phyloP scores from a whole-genome alignment of 1,140 invertebrate genomes.

The Mya arenaria region DNA sequence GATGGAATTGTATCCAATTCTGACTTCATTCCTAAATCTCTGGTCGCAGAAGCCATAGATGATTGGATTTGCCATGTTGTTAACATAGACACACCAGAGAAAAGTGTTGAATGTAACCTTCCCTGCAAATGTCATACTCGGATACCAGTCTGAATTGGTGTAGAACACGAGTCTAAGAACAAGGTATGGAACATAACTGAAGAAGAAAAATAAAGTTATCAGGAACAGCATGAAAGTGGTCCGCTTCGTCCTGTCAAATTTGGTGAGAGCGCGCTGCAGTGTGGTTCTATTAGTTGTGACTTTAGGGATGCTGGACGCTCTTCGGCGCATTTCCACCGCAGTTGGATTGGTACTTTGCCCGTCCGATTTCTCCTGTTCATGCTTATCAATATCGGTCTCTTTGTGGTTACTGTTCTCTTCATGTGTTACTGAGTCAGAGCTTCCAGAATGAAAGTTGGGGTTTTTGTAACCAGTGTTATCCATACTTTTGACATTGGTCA shows the following conservation, averaged over 20 bases:
- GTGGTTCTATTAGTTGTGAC: too few species aligned
- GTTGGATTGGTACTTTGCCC: too few species aligned
- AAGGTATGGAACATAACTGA: slow-evolving; percentile 57
- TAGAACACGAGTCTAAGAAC: slow-evolving; percentile 51
- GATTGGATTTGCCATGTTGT: slow-evolving; percentile 70
- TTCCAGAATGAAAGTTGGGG: slow-evolving; percentile 45
- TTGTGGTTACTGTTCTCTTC: neutral
- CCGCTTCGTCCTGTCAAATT: slow-evolving; percentile 61
- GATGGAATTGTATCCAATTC: neutral
- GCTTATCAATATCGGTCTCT: neutral
- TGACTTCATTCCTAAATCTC: slow-evolving; percentile 45
- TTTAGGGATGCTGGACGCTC: too few species aligned
- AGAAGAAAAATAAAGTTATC: slow-evolving; percentile 58
- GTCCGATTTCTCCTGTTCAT: too few species aligned
- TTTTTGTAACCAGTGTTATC: too few species aligned
- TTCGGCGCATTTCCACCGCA: too few species aligned
- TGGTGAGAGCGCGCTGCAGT: slow-evolving; percentile 5
- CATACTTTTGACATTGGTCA: slow-evolving; percentile 29
- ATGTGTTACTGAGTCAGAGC: slow-evolving; percentile 13
- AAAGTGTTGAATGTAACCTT: slow-evolving; percentile 70
- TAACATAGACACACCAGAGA: slow-evolving; percentile 70
- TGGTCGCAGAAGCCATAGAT: slow-evolving; percentile 72
- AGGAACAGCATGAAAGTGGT: slow-evolving; percentile 60
- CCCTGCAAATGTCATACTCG: slow-evolving; percentile 41
- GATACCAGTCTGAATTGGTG: slow-evolving; percentile 57